These are phyloP conservation scores for Capreolus pygargus DNA, from an alignment of 2,113 vertebrate species.

Conservation along the genomic window DNA sequence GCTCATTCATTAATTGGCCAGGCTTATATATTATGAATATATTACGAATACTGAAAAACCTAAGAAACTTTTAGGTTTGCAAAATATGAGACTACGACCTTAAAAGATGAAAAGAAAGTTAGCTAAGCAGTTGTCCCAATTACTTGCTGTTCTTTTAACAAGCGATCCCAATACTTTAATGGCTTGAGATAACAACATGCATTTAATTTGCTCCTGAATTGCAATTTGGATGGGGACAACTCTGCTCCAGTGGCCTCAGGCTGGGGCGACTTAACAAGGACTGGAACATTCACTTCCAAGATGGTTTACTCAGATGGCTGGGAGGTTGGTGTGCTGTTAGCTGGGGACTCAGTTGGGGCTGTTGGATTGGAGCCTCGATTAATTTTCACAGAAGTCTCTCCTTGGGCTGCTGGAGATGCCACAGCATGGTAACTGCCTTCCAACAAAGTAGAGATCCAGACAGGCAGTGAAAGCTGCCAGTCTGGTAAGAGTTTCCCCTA, in stretches of 20 bases:
- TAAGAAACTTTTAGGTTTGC: background rate
- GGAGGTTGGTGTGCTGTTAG: background rate
- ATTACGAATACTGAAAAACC: background rate
- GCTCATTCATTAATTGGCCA: background rate
- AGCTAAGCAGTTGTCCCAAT: background rate
- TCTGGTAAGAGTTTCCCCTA: background rate
- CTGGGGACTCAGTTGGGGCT: background rate
- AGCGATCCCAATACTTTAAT: background rate
- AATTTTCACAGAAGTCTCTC: background rate
- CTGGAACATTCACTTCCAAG: background rate
- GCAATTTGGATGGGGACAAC: background rate
- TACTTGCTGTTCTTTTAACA: background rate
- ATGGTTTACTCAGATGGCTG: background rate
- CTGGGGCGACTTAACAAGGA: background rate
- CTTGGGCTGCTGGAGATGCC: background rate
- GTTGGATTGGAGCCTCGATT: background rate
- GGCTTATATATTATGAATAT: background rate
- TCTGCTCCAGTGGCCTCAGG: background rate
- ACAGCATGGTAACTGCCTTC: background rate
- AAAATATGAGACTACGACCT: background rate
- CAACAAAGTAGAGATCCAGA: background rate
- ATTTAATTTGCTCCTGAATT: background rate
- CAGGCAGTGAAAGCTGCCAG: background rate
- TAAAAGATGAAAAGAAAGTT: background rate
- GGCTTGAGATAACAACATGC: background rate